phyloP scores from a whole-genome alignment of 2,113 vertebrate species.

The Centropristis striata region DNA sequence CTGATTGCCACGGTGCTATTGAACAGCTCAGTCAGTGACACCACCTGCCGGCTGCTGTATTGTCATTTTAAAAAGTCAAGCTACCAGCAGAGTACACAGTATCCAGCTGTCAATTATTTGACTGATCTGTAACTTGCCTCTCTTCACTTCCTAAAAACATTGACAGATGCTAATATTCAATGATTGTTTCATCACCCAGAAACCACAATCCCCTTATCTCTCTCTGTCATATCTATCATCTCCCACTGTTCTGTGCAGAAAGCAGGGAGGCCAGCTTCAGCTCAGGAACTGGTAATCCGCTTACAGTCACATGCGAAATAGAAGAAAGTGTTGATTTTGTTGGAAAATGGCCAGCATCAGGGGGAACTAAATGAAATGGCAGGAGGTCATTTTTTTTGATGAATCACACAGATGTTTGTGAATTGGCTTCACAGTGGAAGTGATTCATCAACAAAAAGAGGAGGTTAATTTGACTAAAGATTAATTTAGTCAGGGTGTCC shows the following conservation, averaged over 20 bases:
- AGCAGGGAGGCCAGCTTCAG: conserved; percentile 57
- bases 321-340: conserved; percentile 60
- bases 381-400: conserved; percentile 61
- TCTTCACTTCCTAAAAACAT: conserved; percentile 16
- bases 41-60: not conserved
- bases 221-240: conserved; percentile 58
- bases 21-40: conserved; percentile 5
- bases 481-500: conserved; percentile 17
- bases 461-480: conserved; percentile 46
- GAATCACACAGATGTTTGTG: conserved; percentile 57
- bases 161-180: conserved; percentile 54
- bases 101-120: not conserved
- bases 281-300: conserved; percentile 68
- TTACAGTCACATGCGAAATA: conserved; percentile 63
- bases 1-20: conserved; percentile 16
- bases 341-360: conserved; percentile 36
- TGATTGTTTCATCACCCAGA: conserved; percentile 68
- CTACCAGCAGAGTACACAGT: not conserved
- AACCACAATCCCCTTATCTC: conserved; percentile 73
- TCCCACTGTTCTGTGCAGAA: conserved; percentile 58
- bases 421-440: conserved; percentile 44
- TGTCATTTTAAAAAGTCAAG: conserved; percentile 29
- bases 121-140: conserved; percentile 23
- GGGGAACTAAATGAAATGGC: conserved; percentile 29
- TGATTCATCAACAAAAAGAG: conserved; percentile 27